phyloP scores from a whole-genome alignment of 2,888 invertebrate genomes.

The Stenotaenia linearis region DNA sequence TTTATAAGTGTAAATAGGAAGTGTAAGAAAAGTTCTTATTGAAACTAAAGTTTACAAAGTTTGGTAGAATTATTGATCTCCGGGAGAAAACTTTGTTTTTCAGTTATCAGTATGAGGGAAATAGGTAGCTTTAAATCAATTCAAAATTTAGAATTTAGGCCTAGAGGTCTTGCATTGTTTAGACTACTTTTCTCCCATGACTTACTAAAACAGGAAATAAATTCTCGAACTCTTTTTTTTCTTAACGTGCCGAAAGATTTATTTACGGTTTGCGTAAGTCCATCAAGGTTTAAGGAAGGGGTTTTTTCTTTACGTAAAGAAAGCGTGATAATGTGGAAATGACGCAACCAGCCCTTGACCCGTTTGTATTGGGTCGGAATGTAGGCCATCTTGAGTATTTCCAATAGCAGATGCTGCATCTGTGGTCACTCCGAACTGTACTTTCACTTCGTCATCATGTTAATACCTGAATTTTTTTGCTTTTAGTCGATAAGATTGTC shows the following conservation, averaged over 20 bases:
- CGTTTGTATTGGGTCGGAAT: slow-evolving; percentile 24
- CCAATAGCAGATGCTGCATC: slow-evolving; percentile 9
- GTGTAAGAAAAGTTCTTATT: no score
- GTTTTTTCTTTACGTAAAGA: neutral
- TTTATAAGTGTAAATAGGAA: no score
- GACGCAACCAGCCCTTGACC: slow-evolving; percentile 35
- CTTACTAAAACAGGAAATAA: neutral
- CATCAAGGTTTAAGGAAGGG: neutral
- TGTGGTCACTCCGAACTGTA: neutral
- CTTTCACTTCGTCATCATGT: slow-evolving; percentile 15
- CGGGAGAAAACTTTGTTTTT: no score
- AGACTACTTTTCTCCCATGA: neutral
- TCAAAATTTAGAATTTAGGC: neutral
- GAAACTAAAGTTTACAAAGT: no score
- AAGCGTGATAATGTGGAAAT: slow-evolving; percentile 18
- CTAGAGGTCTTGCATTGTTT: neutral
- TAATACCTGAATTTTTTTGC: neutral
- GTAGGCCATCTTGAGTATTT: slow-evolving; percentile 24
- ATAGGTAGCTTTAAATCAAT: neutral
- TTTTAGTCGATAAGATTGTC: slow-evolving; percentile 5
- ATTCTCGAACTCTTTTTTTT: neutral
- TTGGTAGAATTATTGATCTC: no score
- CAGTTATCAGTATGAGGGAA: neutral
- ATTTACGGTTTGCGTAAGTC: neutral
- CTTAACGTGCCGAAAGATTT: neutral